Evolutionary conservation across 1,140 invertebrate species (phyloP), one percentile per base, ranked within the genome.

Genomic region (Diploscapter pachys): DNA sequence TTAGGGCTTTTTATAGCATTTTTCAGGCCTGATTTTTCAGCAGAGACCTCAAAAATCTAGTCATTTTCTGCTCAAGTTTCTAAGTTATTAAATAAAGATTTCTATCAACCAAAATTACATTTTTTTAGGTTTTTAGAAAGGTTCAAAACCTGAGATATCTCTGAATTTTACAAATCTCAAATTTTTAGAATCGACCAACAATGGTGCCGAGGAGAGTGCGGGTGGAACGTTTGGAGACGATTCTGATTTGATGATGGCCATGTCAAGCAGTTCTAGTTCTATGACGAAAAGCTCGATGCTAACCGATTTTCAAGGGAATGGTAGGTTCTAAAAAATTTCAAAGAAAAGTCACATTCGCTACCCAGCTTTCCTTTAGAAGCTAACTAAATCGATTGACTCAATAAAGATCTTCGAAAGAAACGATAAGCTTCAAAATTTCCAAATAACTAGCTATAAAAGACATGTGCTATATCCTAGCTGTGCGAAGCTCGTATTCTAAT

Each of bases 191-290:
- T 70, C 68, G 5, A 8, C 68, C 4, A 70, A 13, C 31, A 59
- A 59, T 61, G 68, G 68, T 8, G 68, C 68, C 59, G 59, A 56
- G 4, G 68, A 70, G 62, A 59, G 68, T 2, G 68, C 68, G 51
- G 68, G 68, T 49, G 68, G 68, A 55, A 75, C 66, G 64, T 75
- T 69, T 49, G 73, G 71, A 57, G 62, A 71, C 53, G 51, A 9
- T 31, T 52, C 31, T 31, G 31, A 31, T 31, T 31, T 31, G 31
- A 31, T 31, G 31, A 31, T 31, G 31, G 31, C 31, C 31, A 31
- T 31, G 31, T 31, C 31, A 31, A 31, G 31, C 31, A 31, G 31
- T 31, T 31, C 31, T 31, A 31, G 31, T 31, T 31, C 31, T 31
- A 31, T 31, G 31, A 31, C 31, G 31, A 31, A 31, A 31, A 31